A percentile compares a stretch with the other conserved stretches of the same genome.
phyloP scores from a whole-genome alignment of 2,113 vertebrate species.

The Smithornis capensis region DNA sequence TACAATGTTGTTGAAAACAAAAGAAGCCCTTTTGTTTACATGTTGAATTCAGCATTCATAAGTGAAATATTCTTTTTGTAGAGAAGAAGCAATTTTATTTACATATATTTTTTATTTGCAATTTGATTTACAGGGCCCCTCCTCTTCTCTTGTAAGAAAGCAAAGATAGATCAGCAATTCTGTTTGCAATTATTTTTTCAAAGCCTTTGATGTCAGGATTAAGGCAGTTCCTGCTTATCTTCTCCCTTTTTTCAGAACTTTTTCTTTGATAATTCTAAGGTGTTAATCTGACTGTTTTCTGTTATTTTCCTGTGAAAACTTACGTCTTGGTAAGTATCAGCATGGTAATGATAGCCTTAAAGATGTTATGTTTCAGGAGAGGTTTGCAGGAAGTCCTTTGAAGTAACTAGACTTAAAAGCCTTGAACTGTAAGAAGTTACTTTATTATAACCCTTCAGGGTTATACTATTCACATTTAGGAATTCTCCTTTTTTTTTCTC shows the following conservation, averaged over 20 bases:
- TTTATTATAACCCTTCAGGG: not conserved
- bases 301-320: not conserved
- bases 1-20: not conserved
- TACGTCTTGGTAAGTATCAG: not conserved
- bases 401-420: not conserved
- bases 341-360: not conserved
- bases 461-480: not conserved
- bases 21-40: not conserved
- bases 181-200: not conserved
- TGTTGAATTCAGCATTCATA: not conserved
- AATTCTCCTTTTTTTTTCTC: not conserved
- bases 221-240: not conserved
- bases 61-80: not conserved
- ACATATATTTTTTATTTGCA: not conserved
- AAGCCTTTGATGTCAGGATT: not conserved
- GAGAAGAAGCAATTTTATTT: not conserved
- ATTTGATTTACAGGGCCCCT: not conserved
- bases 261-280: not conserved
- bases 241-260: not conserved
- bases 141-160: not conserved
- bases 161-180: not conserved
- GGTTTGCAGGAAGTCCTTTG: not conserved
- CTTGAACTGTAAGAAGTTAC: not conserved
- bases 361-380: not conserved
- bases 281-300: not conserved